These are phyloP conservation scores for Spea multiplicata DNA, from an alignment of 2,113 vertebrate genomes.

Conservation along the genomic window DNA sequence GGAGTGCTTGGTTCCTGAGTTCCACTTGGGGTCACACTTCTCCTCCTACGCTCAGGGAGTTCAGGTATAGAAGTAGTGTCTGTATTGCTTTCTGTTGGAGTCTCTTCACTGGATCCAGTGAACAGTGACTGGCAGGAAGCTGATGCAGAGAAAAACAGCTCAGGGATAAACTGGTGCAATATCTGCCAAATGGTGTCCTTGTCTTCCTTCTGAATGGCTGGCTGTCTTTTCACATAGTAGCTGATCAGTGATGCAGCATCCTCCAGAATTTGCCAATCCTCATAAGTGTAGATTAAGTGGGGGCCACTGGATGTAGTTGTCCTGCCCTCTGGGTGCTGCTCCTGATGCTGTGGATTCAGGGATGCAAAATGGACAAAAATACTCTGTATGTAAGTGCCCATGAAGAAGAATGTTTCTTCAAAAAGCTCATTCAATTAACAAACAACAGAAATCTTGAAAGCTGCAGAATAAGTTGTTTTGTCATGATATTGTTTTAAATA, in stretches of 20 bases:
- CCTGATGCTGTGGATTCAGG: constrained; percentile 80
- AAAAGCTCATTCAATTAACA: too few species aligned
- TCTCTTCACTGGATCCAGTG: constrained; percentile 62
- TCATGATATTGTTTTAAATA: too few species aligned
- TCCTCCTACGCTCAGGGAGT: constrained; percentile 58
- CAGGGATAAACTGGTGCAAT: constrained; percentile 89
- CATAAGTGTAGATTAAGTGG: constrained; percentile 92
- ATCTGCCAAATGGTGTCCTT: constrained; percentile 95
- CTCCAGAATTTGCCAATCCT: constrained; percentile 93
- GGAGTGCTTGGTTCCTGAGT: constrained; percentile 65
- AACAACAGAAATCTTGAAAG: too few species aligned
- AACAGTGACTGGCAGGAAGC: constrained; percentile 82
- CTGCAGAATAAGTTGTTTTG: too few species aligned
- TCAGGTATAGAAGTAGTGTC: constrained; percentile 48
- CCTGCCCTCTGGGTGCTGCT: constrained; percentile 90
- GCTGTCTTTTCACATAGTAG: constrained; percentile 94
- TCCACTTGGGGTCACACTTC: constrained; percentile 48
- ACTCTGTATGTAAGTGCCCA: too few species aligned
- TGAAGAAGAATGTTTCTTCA: too few species aligned
- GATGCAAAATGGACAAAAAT: not conserved
- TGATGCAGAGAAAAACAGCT: constrained; percentile 87
- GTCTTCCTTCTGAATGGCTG: constrained; percentile 95
- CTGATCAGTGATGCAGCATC: constrained; percentile 91
- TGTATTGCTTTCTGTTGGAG: constrained; percentile 11
- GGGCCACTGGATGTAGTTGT: constrained; percentile 74